Conservation (phyloP, 2,113 vertebrate species). For the Xiphophorus maculatus region DNA sequence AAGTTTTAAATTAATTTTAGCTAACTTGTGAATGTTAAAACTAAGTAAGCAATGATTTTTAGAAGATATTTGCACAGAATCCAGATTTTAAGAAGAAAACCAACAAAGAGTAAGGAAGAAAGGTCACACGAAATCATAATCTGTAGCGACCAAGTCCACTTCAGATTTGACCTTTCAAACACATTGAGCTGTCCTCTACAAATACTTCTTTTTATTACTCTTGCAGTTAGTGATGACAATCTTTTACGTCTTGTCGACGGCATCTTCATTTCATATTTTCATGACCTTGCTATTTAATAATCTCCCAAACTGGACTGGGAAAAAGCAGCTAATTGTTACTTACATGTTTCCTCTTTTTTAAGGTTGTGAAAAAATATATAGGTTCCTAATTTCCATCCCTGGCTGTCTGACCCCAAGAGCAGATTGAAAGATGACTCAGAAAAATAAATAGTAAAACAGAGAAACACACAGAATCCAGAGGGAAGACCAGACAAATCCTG, state of each 20-base stretch:
- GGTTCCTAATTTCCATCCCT: too few relatives aligned
- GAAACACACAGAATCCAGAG: too few relatives aligned
- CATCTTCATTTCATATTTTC: not conserved
- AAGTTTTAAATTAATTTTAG: not conserved
- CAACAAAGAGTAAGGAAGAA: not conserved
- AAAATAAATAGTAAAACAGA: too few relatives aligned
- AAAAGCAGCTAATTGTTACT: too few relatives aligned
- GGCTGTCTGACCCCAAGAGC: too few relatives aligned
- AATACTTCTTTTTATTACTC: not conserved
- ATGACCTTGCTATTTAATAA: not conserved
- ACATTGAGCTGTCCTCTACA: not conserved
- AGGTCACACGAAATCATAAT: not conserved
- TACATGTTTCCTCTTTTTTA: too few relatives aligned
- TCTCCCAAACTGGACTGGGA: too few relatives aligned
- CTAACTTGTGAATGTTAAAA: not conserved
- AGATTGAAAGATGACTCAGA: too few relatives aligned
- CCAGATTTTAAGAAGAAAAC: not conserved
- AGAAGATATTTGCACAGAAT: not conserved
- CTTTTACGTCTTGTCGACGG: not conserved
- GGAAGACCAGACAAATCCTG: too few relatives aligned
- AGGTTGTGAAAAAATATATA: too few relatives aligned
- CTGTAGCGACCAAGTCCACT: not conserved
- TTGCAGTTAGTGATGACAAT: not conserved
- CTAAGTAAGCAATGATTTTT: not conserved
- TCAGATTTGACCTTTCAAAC: not conserved